Percentiles rank a stretch among this genome's conserved stretches.
These are phyloP conservation scores for Plecotus auritus DNA, from an alignment of 2,113 vertebrate species.

Conservation along the genomic window DNA sequence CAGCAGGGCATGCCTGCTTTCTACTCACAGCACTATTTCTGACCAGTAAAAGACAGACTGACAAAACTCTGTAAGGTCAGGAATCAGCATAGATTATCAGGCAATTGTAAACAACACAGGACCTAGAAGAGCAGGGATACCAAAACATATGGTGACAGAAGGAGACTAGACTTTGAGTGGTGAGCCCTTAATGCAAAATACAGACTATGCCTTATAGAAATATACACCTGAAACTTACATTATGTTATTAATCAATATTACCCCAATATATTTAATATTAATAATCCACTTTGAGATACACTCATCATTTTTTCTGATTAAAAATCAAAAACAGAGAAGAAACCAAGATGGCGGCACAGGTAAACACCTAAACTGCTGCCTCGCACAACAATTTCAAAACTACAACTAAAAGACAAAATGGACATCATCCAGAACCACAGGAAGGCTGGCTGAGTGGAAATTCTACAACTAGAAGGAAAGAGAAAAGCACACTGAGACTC, in stretches of 20 bases:
- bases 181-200: background rate
- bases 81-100: background rate
- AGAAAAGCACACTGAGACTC: too few species aligned
- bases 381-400: too few species aligned
- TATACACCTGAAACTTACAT: background rate
- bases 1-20: background rate
- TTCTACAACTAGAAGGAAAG: too few species aligned
- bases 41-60: background rate
- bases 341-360: too few species aligned
- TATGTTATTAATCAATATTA: background rate
- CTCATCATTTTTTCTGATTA: background rate
- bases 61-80: background rate
- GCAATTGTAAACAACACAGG: background rate
- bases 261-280: background rate
- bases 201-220: background rate
- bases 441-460: too few species aligned
- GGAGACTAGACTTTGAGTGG: background rate
- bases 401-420: too few species aligned
- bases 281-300: background rate
- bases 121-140: background rate
- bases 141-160: background rate
- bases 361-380: too few species aligned
- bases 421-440: too few species aligned
- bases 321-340: background rate
- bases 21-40: background rate